Evolutionary conservation across 1,140 invertebrate genomes (phyloP).

Genomic region (Steinernema feltiae): DNA sequence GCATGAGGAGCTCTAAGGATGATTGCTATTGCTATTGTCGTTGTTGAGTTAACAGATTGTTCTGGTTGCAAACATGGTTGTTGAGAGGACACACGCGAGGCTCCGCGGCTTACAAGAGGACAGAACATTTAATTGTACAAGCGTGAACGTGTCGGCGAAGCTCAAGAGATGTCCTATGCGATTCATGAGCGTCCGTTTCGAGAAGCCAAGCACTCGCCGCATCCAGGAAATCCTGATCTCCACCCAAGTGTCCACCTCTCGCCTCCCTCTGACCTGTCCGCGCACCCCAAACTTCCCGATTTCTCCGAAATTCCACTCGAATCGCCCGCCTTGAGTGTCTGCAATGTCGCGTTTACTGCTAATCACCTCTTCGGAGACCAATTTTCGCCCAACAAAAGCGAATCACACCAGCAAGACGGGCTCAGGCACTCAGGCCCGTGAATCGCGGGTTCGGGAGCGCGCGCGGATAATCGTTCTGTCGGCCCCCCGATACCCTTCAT

Average conservation of each 20-base stretch:
- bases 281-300: neutral
- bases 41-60: too few species aligned
- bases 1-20: too few species aligned
- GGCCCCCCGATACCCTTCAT: neutral
- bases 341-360: constrained; percentile 5
- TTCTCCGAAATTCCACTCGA: neutral
- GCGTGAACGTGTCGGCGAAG: too few species aligned
- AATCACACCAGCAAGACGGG: neutral
- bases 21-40: too few species aligned
- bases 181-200: too few species aligned
- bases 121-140: too few species aligned
- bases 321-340: neutral
- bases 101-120: too few species aligned
- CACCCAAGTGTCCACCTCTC: neutral
- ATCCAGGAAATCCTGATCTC: neutral
- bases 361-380: neutral
- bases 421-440: neutral
- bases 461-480: constrained; percentile 3
- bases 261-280: neutral
- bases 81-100: too few species aligned
- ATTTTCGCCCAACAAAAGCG: neutral
- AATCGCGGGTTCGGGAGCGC: neutral
- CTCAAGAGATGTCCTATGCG: too few species aligned
- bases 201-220: too few species aligned
- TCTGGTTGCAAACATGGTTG: too few species aligned